Evolutionary conservation across 1,140 invertebrate species (phyloP), one percentile per base, ranked within the genome.

Genomic region (Theocolax elegans): DNA sequence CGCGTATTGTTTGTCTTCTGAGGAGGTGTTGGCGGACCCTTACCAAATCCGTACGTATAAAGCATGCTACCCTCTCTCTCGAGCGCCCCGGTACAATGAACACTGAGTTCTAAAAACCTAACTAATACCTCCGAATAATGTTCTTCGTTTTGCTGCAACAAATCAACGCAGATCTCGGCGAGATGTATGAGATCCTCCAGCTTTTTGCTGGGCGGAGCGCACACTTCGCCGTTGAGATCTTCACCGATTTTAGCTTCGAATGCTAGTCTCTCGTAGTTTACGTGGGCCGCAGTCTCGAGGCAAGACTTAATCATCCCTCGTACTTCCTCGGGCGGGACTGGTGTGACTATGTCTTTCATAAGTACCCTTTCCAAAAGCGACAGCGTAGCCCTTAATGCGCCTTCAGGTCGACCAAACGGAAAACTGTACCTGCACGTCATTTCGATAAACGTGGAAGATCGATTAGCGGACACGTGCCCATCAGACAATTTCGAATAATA

Each of bases 111-210:
- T 81, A 85, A 83, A 83, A 84, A 85, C 81, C 79, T 77, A 81
- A 83, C 87, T 89, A 85, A 85, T 92, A 99, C 98, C 95, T 99
- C 97, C 72, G 97, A 97, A 88, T 99, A 99, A 86, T 99, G 97
- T 85, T 99, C 98, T 87, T 99, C 97, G 82, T 99, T 99, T 86
- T 99, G 98, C 84, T 99, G 97, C 48, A 99, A 87, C 12, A 99
- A 89, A 85, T 99, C 98, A 42, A 99, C 97, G 87, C 98, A 99
- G 10, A 99, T 89, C 83, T 99, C 97, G 15, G 97, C 96, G 56
- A 99, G 89, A 81, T 96, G 96, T 79, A 99, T 97, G 17, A 99
- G 89, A 84, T 99, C 97, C 82, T 99, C 97, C 15, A 99, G 88
- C 82, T 97, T 97, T 85, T 95, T 95, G 44, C 91, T 91, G 2